Conservation (phyloP, 2,888 invertebrate species). For the Spisula solida region DNA sequence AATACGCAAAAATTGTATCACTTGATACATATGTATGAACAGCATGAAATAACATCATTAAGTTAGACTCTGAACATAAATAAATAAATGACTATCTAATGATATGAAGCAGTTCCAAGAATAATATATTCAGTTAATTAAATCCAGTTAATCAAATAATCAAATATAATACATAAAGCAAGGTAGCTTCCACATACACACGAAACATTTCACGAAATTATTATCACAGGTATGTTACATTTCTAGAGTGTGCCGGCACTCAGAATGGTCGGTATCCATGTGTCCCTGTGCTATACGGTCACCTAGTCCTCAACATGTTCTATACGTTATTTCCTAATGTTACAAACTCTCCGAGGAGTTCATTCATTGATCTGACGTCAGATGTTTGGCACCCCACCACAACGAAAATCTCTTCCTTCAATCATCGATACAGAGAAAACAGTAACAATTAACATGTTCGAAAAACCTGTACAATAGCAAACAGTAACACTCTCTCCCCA, state of each 20-base stretch:
- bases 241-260: background rate
- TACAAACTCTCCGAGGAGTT: background rate
- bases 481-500: background rate
- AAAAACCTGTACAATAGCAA: constrained; percentile 14
- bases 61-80: background rate
- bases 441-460: constrained; percentile 15
- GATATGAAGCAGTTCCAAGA: background rate
- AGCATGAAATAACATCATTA: background rate
- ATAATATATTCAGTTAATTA: background rate
- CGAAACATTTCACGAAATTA: background rate
- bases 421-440: constrained; percentile 12
- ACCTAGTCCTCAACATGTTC: background rate
- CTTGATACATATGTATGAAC: background rate
- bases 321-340: constrained; percentile 4
- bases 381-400: background rate
- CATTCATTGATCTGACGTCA: constrained; percentile 25
- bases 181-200: background rate
- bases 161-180: background rate
- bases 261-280: background rate
- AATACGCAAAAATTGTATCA: background rate
- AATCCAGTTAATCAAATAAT: background rate
- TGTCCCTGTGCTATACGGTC: background rate
- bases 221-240: background rate
- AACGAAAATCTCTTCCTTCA: constrained; percentile 17
- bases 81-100: background rate